These are phyloP conservation scores for Mungos mungo DNA, from an alignment of 2,113 vertebrate species.

Conservation along the genomic window DNA sequence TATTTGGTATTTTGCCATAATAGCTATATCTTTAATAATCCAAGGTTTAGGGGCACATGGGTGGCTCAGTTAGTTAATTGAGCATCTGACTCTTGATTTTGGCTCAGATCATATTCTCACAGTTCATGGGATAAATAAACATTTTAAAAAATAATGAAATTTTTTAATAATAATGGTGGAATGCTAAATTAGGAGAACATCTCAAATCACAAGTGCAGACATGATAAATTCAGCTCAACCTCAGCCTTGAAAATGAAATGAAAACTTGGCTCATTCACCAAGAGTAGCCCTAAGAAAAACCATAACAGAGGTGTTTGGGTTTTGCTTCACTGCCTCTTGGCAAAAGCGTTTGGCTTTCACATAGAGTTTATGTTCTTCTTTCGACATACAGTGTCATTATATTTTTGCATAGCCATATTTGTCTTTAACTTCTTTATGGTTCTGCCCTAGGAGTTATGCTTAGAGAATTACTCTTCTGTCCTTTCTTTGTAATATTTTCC, in stretches of 20 bases:
- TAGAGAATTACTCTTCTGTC: not conserved
- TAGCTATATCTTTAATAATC: not conserved
- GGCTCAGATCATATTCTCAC: too few species aligned
- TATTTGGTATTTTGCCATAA: not conserved
- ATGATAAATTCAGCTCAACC: not conserved
- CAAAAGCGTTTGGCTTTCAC: not conserved
- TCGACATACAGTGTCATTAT: not conserved
- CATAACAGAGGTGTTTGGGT: not conserved
- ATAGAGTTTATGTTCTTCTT: not conserved
- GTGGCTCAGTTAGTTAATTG: too few species aligned
- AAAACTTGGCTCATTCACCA: not conserved
- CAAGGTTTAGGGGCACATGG: not conserved
- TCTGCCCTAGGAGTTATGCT: not conserved
- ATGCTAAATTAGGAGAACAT: not conserved
- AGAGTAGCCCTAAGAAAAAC: not conserved
- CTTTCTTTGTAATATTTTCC: not conserved
- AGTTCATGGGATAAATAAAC: too few species aligned
- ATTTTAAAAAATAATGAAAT: too few species aligned
- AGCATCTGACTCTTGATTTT: too few species aligned
- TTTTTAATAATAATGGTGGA: not conserved
- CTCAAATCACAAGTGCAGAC: not conserved
- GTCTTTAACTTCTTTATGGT: not conserved
- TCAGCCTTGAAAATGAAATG: not conserved
- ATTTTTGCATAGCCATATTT: not conserved
- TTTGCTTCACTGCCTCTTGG: not conserved